Conservation (phyloP, 2,888 invertebrate species). For the Brachyptera putata region DNA sequence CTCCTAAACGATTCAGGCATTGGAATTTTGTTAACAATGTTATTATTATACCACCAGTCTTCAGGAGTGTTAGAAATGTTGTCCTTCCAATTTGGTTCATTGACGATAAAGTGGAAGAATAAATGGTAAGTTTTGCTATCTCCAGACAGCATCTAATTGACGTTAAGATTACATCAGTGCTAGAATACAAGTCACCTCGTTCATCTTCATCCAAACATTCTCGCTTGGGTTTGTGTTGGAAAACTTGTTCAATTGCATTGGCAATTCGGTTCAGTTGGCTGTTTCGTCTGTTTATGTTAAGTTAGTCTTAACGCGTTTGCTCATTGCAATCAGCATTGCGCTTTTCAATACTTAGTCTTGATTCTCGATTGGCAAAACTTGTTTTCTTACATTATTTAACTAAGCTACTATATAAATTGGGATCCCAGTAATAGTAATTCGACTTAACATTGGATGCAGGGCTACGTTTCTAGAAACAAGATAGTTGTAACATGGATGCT, state of each 20-base stretch:
- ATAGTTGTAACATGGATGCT: not conserved
- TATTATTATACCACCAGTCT: no score
- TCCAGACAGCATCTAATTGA: conserved; percentile 18
- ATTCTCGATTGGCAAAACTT: not conserved
- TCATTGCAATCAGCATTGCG: not conserved
- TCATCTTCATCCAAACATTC: not conserved
- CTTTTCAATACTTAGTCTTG: not conserved
- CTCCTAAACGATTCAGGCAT: no score
- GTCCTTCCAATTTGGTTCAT: conserved; percentile 7
- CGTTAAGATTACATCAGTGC: conserved; percentile 5
- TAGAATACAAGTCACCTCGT: not conserved
- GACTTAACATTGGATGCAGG: not conserved
- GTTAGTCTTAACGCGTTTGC: no score
- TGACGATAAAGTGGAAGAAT: conserved; percentile 6
- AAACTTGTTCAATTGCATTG: no score
- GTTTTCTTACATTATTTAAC: not conserved
- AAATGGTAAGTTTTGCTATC: conserved; percentile 8
- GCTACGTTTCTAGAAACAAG: not conserved
- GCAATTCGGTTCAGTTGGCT: no score
- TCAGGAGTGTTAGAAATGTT: conserved; percentile 1
- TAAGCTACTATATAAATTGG: not conserved
- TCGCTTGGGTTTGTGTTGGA: not conserved
- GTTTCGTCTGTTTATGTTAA: no score
- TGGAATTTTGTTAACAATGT: no score
- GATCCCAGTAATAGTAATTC: not conserved